Base-by-base conservation (phyloP, 2,888 invertebrate species). In the Philereme transversata region DNA sequence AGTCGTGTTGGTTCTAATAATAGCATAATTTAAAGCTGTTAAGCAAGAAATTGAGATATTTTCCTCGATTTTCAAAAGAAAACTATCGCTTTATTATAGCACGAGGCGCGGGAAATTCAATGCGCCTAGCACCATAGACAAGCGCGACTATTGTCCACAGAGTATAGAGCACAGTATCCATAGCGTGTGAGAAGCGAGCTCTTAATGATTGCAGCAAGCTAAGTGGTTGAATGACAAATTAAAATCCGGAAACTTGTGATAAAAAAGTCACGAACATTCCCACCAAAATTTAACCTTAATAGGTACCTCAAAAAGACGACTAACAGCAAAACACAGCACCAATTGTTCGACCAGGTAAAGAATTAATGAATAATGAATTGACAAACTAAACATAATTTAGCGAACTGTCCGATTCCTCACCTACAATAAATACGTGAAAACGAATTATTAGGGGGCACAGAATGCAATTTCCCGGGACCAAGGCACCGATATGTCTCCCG, bases 141-240 rank as follows among this genome's bases (percentile, higher is more conserved):
- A 65, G 69, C 69, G 66, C 61, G 58, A 49, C 69, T 68, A 76
- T 79, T 78, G 77, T 76, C 63, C 59, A 71, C 73, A 73, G 73
- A 70, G 72, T 52, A 66, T 69, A 69, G 69, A 68, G 64, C 59
- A 53, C 59, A 64, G 65, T 55, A 36, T 47, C 22, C 33, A 57
- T 50, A 50, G 46, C 11, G 9, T 64, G 70, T 66, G 68, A 58
- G 63, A 64, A 71, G 55, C 58, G 58, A 75, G 76, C 71, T 77
- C 75, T 79, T 76, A 79, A 83, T 82, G 76, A 80, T 79, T 77
- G 73, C 79, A 75, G 77, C 63, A 64, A 63, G 72, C 80, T 82
- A 82, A 83, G 83, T 84, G 78, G 82, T 81, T 75, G 82, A 81
- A 82, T 81, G 83, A 78, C 73, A 82, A 79, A 84, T 84, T 84